phyloP scores from a whole-genome alignment of 2,113 vertebrate genomes.

The Sinocyclocheilus maitianheensis region DNA sequence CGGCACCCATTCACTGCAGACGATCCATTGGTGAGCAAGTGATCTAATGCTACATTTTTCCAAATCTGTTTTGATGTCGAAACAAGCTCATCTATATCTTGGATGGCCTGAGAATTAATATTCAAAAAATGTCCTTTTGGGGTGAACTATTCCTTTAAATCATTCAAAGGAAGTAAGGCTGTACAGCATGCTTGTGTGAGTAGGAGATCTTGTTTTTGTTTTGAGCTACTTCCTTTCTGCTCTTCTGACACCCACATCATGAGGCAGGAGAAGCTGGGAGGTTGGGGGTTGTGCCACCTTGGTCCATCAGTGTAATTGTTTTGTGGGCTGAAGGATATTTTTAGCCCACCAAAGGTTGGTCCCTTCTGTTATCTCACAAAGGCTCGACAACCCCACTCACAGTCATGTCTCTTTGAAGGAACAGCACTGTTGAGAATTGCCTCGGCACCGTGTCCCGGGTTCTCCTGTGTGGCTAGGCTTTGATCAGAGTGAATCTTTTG shows the following conservation, averaged over 20 bases:
- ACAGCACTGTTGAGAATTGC: constrained; percentile 58
- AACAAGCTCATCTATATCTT: no score
- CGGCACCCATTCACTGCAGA: no score
- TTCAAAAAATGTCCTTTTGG: no score
- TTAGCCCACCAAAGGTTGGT: constrained; percentile 56
- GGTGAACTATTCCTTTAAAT: no score
- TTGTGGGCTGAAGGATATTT: constrained; percentile 62
- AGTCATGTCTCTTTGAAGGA: constrained; percentile 57
- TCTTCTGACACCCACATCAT: constrained; percentile 24
- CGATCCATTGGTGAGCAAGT: no score
- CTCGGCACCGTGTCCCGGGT: constrained; percentile 31
- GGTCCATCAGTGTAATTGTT: constrained; percentile 66
- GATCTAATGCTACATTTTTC: no score
- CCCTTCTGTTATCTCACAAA: constrained; percentile 63
- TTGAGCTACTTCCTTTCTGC: constrained; percentile 23
- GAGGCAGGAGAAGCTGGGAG: constrained; percentile 24
- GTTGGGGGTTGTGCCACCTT: constrained; percentile 39
- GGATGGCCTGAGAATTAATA: no score
- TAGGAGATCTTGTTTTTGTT: constrained; percentile 13
- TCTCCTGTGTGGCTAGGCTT: constrained; percentile 51
- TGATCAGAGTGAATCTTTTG: constrained; percentile 59
- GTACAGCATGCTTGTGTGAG: not conserved
- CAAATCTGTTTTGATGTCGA: no score
- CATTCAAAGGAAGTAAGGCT: not conserved
- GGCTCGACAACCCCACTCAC: constrained; percentile 53